phyloP scores from a whole-genome alignment of 2,888 invertebrate genomes.

The Lepidocyrtinus sp. region DNA sequence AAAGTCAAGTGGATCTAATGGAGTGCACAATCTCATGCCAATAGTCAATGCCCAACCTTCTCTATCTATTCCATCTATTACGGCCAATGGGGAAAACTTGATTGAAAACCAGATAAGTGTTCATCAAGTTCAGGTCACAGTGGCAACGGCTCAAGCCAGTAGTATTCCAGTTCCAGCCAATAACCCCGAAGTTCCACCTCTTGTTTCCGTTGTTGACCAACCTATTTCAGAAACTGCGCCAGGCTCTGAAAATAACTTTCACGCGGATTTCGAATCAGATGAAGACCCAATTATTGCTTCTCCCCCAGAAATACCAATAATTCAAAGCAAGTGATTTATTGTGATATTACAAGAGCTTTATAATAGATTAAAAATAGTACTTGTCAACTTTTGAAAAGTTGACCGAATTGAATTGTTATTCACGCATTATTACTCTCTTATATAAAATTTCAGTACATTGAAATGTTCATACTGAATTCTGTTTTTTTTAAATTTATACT shows the following conservation, averaged over 20 bases:
- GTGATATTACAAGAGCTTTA: background rate
- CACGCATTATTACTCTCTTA: no score
- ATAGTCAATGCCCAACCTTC: no score
- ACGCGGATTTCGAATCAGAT: background rate
- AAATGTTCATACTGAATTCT: no score
- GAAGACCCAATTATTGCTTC: background rate
- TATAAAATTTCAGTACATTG: no score
- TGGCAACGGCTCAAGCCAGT: constrained; percentile 22
- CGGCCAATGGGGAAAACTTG: no score
- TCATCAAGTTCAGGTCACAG: constrained; percentile 23
- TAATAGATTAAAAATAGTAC: no score
- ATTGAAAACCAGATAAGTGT: no score
- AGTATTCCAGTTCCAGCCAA: no score
- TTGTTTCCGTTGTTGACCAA: background rate
- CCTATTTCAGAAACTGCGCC: background rate
- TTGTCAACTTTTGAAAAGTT: no score
- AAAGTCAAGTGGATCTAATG: constrained; percentile 42
- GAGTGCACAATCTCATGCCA: background rate
- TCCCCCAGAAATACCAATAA: background rate
- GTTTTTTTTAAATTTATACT: no score
- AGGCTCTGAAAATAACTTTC: background rate
- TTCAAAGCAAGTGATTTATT: background rate
- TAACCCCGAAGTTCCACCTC: background rate
- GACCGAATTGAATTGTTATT: no score
- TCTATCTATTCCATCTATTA: no score